Evolutionary conservation across 2,888 invertebrate genomes (phyloP).

Genomic region (Leptinotarsa peninsularis): DNA sequence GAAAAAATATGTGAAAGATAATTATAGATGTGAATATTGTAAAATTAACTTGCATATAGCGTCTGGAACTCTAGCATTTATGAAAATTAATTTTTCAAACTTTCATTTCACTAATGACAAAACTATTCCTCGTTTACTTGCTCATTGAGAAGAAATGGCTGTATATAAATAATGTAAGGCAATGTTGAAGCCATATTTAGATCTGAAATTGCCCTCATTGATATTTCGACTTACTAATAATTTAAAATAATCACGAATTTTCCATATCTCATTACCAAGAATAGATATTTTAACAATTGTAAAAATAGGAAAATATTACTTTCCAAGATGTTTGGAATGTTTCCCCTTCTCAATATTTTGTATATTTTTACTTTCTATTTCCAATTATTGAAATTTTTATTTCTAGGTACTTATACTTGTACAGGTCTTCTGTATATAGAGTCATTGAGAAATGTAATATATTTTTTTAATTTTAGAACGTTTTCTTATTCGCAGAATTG

Average conservation of each 20-base stretch:
- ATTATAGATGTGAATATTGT: too few species aligned
- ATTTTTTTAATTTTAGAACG: constrained; percentile 49
- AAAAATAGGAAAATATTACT: not conserved
- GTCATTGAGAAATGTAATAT: constrained; percentile 40
- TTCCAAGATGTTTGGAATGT: constrained; percentile 20
- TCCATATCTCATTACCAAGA: not conserved
- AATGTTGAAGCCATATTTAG: not conserved
- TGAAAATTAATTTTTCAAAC: too few species aligned
- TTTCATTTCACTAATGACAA: too few species aligned
- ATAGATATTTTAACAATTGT: not conserved
- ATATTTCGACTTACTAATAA: not conserved
- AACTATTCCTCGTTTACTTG: not conserved
- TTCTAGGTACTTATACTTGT: constrained; percentile 34
- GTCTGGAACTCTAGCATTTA: too few species aligned
- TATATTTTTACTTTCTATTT: constrained; percentile 21
- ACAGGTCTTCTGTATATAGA: constrained; percentile 33
- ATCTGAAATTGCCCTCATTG: not conserved
- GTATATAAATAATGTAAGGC: too few species aligned
- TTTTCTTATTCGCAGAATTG: constrained; percentile 42
- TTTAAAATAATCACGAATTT: not conserved
- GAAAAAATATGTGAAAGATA: too few species aligned
- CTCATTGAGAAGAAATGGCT: not conserved
- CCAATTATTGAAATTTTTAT: constrained; percentile 8
- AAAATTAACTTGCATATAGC: too few species aligned
- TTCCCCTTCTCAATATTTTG: constrained; percentile 26